Evolutionary conservation across 1,140 invertebrate species (phyloP).

Genomic region (Nephotettix cincticeps): DNA sequence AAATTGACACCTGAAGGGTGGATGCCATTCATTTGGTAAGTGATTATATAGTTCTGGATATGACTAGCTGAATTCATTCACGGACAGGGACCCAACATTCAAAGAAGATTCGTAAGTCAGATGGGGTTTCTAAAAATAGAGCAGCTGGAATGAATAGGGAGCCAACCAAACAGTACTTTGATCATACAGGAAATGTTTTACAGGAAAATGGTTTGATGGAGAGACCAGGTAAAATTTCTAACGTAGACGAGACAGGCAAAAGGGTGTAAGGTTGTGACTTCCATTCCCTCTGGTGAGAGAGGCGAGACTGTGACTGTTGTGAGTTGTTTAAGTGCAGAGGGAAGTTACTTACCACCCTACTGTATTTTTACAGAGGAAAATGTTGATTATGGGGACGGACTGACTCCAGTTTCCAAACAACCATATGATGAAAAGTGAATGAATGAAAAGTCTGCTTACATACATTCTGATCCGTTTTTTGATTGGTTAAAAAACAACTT

Average conservation of each 20-base stretch:
- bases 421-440: conserved; percentile 37
- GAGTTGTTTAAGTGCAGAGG: conserved; percentile 37
- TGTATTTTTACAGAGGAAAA: conserved; percentile 39
- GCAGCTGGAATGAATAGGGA: conserved; percentile 38
- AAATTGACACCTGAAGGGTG: too few species aligned
- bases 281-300: conserved; percentile 37
- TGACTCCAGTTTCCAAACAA: conserved; percentile 41
- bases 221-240: conserved; percentile 35
- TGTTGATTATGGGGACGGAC: conserved; percentile 39
- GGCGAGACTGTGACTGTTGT: conserved; percentile 40
- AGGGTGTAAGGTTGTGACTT: conserved; percentile 35
- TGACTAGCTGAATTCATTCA: conserved; percentile 36
- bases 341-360: conserved; percentile 36
- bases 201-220: conserved; percentile 37
- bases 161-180: conserved; percentile 35
- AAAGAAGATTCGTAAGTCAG: conserved; percentile 38
- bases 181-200: conserved; percentile 11
- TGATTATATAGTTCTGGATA: too few species aligned
- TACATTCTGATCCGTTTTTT: conserved; percentile 45
- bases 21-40: too few species aligned
- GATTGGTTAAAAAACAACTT: conserved; percentile 47
- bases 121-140: conserved; percentile 39
- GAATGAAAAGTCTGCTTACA: conserved; percentile 45
- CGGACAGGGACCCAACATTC: conserved; percentile 32
- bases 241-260: conserved; percentile 38